Evolutionary conservation across 2,888 invertebrate genomes (phyloP).

Genomic region (Meteorus colon): DNA sequence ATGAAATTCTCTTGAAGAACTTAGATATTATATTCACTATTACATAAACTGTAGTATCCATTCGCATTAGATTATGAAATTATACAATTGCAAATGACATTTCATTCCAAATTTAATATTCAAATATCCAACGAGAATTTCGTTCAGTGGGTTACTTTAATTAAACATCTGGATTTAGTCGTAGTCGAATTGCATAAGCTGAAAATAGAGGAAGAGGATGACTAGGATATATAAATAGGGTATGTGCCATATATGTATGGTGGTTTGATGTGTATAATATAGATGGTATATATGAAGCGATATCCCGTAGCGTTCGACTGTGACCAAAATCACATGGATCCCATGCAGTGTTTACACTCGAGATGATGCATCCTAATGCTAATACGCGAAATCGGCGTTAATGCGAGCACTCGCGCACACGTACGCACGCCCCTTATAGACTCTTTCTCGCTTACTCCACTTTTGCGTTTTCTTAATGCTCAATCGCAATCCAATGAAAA

Average conservation of each 20-base stretch:
- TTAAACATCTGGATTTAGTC: slow-evolving; percentile 39
- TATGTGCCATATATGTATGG: neutral
- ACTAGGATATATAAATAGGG: neutral
- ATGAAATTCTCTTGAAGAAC: too few relatives aligned
- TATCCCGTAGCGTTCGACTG: slow-evolving; percentile 70
- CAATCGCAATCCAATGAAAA: slow-evolving; percentile 74
- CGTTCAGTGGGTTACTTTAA: too few relatives aligned
- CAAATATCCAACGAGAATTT: too few relatives aligned
- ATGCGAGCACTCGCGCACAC: slow-evolving; percentile 57
- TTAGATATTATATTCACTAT: too few relatives aligned
- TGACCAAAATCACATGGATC: slow-evolving; percentile 70
- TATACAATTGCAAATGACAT: too few relatives aligned
- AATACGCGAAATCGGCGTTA: slow-evolving; percentile 66
- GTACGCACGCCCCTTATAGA: slow-evolving; percentile 32
- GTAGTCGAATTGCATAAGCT: neutral
- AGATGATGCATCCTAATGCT: slow-evolving; percentile 74
- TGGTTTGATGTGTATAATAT: neutral
- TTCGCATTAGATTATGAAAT: too few relatives aligned
- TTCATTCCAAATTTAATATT: too few relatives aligned
- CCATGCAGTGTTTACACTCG: slow-evolving; percentile 74
- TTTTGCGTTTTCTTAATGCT: slow-evolving; percentile 69
- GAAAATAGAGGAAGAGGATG: neutral
- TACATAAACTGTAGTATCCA: too few relatives aligned
- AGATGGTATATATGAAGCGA: slow-evolving; percentile 46
- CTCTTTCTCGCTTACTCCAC: slow-evolving; percentile 28